Percentiles rank a stretch among this genome's conserved stretches.
phyloP scores from a whole-genome alignment of 2,113 vertebrate species.

The Sinocyclocheilus anophthalmus region DNA sequence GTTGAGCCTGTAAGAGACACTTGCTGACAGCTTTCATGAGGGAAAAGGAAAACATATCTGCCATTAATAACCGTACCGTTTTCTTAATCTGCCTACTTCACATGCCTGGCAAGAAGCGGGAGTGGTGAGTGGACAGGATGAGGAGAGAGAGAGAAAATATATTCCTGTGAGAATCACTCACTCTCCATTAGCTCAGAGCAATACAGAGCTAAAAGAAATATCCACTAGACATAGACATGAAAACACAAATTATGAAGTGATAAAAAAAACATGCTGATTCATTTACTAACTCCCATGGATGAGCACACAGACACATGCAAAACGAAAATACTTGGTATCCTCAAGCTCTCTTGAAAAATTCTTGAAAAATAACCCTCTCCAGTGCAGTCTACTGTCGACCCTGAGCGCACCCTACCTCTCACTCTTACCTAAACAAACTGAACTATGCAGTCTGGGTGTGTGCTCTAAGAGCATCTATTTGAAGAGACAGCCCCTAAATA shows the following conservation, averaged over 20 bases:
- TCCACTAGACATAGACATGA: neutral
- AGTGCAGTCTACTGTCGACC: neutral
- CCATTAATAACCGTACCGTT: neutral
- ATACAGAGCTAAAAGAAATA: neutral
- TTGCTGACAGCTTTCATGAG: neutral
- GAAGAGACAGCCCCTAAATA: slow-evolving; percentile 24
- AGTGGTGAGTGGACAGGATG: neutral
- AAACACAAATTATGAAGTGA: slow-evolving; percentile 12
- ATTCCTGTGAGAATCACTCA: slow-evolving; percentile 16
- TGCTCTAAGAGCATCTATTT: slow-evolving; percentile 8
- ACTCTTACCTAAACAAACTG: slow-evolving; percentile 6
- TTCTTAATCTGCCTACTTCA: slow-evolving; percentile 16
- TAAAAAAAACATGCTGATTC: slow-evolving; percentile 22
- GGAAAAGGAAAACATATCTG: neutral
- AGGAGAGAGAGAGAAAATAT: neutral
- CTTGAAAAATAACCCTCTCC: neutral
- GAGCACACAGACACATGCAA: neutral
- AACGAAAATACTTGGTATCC: neutral
- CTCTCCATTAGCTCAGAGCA: neutral
- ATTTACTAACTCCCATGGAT: slow-evolving; percentile 9
- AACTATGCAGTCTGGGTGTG: neutral
- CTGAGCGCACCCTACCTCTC: neutral
- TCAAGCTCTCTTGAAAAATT: neutral
- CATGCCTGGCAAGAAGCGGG: neutral
- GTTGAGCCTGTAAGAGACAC: slow-evolving; percentile 1